Conservation (phyloP, 1,140 invertebrate genomes). For the Lordiphosa collinella region DNA sequence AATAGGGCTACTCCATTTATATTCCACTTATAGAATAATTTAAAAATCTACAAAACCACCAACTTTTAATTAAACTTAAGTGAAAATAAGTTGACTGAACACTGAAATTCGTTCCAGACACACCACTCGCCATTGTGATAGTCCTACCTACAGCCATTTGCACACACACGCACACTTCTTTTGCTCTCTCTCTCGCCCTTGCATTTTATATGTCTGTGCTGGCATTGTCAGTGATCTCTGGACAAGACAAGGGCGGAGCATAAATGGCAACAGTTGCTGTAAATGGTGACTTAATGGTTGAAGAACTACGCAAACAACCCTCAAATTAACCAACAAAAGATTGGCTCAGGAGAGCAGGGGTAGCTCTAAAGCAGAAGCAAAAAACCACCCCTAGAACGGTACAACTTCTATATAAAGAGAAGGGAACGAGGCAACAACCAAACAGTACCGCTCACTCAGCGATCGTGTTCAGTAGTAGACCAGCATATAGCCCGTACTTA, state of each 20-base stretch:
- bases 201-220: constrained; percentile 23
- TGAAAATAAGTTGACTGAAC: constrained; percentile 32
- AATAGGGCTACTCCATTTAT: too few relatives aligned
- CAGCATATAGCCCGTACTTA: neutral
- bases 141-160: neutral
- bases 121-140: constrained; percentile 6
- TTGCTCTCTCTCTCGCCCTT: neutral
- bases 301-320: constrained; percentile 58
- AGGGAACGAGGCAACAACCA: constrained; percentile 24
- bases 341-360: constrained; percentile 17
- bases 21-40: constrained; percentile 23
- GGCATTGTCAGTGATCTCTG: constrained; percentile 54
- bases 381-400: constrained; percentile 41
- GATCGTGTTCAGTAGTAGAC: constrained; percentile 57
- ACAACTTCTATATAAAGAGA: constrained; percentile 51
- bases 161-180: neutral
- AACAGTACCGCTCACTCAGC: constrained; percentile 59
- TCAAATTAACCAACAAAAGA: constrained; percentile 50
- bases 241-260: constrained; percentile 66
- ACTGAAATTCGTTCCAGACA: constrained; percentile 31
- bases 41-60: constrained; percentile 30
- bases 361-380: constrained; percentile 6
- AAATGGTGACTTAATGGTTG: constrained; percentile 71
- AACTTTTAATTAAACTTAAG: constrained; percentile 43
- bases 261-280: constrained; percentile 70